Evolutionary conservation across 2,113 vertebrate genomes (phyloP).

Genomic region (Protobothrops flavoviridis): DNA sequence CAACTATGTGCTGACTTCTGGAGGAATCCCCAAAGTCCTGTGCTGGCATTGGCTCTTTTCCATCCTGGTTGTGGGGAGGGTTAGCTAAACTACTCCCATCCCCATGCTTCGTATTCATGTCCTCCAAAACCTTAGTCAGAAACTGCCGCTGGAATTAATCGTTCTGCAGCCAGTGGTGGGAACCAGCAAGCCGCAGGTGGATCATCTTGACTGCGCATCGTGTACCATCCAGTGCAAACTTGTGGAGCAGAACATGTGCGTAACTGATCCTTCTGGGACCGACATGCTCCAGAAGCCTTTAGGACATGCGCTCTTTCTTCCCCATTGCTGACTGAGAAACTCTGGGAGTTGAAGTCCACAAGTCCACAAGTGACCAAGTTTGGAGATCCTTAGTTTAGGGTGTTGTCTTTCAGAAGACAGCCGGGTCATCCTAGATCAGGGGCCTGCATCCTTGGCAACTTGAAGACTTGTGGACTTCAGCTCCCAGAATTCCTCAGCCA

Average conservation of each 20-base stretch:
- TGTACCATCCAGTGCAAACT: neutral
- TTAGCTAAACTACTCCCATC: neutral
- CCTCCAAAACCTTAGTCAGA: neutral
- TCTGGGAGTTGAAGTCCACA: neutral
- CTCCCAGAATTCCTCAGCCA: no score
- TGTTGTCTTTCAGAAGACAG: neutral
- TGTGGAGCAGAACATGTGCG: neutral
- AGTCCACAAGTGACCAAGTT: neutral
- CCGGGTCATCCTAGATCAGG: no score
- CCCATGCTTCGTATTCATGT: neutral
- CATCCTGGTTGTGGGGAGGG: neutral
- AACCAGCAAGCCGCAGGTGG: neutral
- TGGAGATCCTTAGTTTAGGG: neutral
- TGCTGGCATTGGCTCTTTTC: neutral
- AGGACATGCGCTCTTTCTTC: neutral
- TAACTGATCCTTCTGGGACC: neutral
- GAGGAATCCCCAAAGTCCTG: neutral
- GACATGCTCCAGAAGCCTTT: neutral
- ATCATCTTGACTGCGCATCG: neutral
- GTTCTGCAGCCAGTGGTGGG: neutral
- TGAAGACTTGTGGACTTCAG: no score
- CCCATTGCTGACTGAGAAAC: no score
- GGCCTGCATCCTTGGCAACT: no score
- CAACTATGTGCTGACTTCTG: neutral
- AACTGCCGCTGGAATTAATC: neutral